Evolutionary conservation across 2,797 vertebrate genomes (phyloP), one percentile per base, ranked within the genome.

Genomic region (Notamacropus eugenii): DNA sequence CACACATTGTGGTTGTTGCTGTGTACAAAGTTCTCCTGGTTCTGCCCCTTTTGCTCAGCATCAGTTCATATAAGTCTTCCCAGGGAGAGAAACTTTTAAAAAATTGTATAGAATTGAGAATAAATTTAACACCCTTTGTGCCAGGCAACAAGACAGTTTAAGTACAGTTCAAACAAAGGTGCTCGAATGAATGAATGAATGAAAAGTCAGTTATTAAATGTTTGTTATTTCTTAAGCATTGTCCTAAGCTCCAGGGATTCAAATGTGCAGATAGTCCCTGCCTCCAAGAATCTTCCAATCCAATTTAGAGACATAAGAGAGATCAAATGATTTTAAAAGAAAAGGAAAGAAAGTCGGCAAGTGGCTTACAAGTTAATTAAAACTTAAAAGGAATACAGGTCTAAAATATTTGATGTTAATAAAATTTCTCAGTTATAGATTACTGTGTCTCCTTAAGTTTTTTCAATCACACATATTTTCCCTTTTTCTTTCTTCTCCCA

Each of bases 31-130:
- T 52, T 52, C 52, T 52, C 52, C 52, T 52, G 52, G 52, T 52
- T 52, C 52, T 52, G 52, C 52, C 9, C 5, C 52, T 52, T 52
- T 52, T 0, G 0, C 52, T 52, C 52, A 52, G 52, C 52, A 52
- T 52, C 52, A 52, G 52, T 52, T 52, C 52, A 52, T 52, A 52
- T 52, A 52, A 52, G 52, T 52, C 52, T 52, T 52, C 52, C 52
- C 92, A 96, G 95, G 94, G 97, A 29, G 57, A 94, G 97, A 29
- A 57, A 52, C 95, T 98, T 97, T 96, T 95, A 93, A 98, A 96
- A 91, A 97, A 97, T 95, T 82, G 96, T 97, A 97, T 92, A 0
- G 93, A 96, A 97, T 98, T 96, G 96, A 98, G 98, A 98, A 97
- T 97, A 97, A 97, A 97, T 97, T 97, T 93, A 90, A 96, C 92